Evolutionary conservation across 2,888 invertebrate species (phyloP).

Genomic region (Criorhina ranunculi): DNA sequence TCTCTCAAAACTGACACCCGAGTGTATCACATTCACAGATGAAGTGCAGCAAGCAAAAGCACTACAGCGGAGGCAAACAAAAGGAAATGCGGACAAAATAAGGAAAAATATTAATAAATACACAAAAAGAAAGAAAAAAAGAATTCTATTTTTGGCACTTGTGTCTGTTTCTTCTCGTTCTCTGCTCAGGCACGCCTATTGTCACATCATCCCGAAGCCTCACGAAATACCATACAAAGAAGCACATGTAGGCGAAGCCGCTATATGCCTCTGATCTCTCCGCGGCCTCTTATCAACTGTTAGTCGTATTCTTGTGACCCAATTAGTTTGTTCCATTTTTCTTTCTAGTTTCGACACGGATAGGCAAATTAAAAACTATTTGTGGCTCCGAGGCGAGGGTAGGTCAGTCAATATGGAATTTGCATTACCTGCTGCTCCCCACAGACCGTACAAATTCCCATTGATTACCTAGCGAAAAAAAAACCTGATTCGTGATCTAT

Average conservation of each 20-base stretch:
- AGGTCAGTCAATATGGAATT: slow-evolving; percentile 18
- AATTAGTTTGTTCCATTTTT: slow-evolving; percentile 49
- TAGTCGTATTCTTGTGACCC: slow-evolving; percentile 55
- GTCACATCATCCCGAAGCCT: slow-evolving; percentile 16
- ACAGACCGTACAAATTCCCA: background rate
- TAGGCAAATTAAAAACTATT: slow-evolving; percentile 26
- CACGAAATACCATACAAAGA: slow-evolving; percentile 27
- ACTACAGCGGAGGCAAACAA: background rate
- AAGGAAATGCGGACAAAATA: background rate
- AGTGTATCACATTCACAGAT: too few species aligned
- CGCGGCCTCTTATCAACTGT: slow-evolving; percentile 51
- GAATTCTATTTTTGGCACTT: slow-evolving; percentile 63
- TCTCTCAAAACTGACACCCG: background rate
- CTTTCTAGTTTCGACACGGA: slow-evolving; percentile 6
- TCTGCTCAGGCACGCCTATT: background rate
- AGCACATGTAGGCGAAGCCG: slow-evolving; percentile 62
- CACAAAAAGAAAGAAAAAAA: slow-evolving; percentile 22
- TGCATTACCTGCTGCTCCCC: background rate
- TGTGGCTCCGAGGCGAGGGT: slow-evolving; percentile 13
- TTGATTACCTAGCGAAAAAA: slow-evolving; percentile 7
- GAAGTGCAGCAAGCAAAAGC: background rate
- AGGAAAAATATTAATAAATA: background rate
- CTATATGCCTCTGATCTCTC: slow-evolving; percentile 42
- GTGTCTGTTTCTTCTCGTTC: slow-evolving; percentile 6
- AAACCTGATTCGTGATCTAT: slow-evolving; percentile 31